A percentile compares a stretch with the other conserved stretches of the same genome.
phyloP scores from a whole-genome alignment of 2,113 vertebrate genomes.

The Dendrocopos noguchii region DNA sequence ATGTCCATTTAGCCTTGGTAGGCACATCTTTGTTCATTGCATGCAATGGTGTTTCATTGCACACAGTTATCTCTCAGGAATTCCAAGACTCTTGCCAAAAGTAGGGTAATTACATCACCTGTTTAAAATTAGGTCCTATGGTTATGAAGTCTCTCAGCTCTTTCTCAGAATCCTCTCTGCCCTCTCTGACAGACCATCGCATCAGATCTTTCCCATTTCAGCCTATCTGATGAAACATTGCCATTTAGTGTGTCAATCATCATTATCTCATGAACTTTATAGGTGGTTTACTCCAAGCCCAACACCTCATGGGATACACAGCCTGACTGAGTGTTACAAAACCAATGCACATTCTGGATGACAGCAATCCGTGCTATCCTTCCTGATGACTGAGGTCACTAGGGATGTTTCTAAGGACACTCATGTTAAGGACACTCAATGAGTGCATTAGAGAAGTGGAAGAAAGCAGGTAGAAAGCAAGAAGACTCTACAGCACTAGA shows the following conservation, averaged over 20 bases:
- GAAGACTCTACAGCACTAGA: background rate
- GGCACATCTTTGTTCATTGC: background rate
- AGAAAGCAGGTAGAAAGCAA: background rate
- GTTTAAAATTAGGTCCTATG: background rate
- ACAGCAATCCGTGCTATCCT: rapidly evolving
- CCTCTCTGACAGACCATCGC: background rate
- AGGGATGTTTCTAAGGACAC: background rate
- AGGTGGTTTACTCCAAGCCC: background rate
- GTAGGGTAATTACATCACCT: background rate
- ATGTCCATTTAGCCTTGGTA: background rate
- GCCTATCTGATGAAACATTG: background rate
- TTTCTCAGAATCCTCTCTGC: background rate
- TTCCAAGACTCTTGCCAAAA: background rate
- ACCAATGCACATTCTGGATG: background rate
- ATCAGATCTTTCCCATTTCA: background rate
- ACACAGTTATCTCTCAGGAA: background rate
- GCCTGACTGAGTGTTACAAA: rapidly evolving
- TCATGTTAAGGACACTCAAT: background rate
- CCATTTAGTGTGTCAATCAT: background rate
- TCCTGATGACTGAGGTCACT: rapidly evolving
- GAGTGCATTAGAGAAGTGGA: background rate
- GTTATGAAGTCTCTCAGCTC: background rate
- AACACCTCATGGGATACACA: rapidly evolving
- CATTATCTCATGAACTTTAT: background rate
- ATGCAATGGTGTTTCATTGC: background rate